Evolutionary conservation across 2,113 vertebrate species (phyloP), one percentile per base, ranked within the genome.

Genomic region (Mesitornis unicolor): DNA sequence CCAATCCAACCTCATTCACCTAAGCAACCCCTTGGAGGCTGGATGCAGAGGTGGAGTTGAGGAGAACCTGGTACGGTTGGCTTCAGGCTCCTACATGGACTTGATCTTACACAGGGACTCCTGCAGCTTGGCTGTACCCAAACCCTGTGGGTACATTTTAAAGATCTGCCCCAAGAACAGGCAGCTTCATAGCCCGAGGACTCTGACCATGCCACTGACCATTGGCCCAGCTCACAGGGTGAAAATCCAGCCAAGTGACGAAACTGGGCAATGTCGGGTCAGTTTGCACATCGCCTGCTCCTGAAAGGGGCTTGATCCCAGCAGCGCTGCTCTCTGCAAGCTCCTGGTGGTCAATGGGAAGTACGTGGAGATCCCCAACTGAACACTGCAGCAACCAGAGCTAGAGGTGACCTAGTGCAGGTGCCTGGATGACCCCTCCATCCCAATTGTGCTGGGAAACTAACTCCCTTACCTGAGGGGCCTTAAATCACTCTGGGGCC

Each of bases 231-330:
- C 33, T 56, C 6, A 1, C 5, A 13, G 25, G 24, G 21, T 1
- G 0, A 53, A 80, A 85, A 57, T 40, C 16, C 38, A 59, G 81
- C 29, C 16, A 57, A 70, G 31, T 16, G 25, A 9, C 2, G 1
- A 51, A 75, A 63, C 0, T 57, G 36, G 33, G 38, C 7, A 45
- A 57, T 0, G 1, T 15, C 0, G 1, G 26, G 43, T 65, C 64
- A 42, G 45, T 13, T 25, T 57, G 54, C 13, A 47, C 57, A 31
- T 70, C 6, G 1, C 7, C 48, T 33, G 5, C 21, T 5, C 0
- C 18, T 53, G 69, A 21, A 15, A 59, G 50, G 38, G 43, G 9
- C 54, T 51, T 53, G 45, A 70, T 25, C 9, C 42, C 51, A 25
- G 45, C 1, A 1, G 18, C 9, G 35, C 7, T 21, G 28, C 33